These are phyloP conservation scores for Burhinus bistriatus DNA, from an alignment of 2,113 vertebrate species.

Conservation along the genomic window DNA sequence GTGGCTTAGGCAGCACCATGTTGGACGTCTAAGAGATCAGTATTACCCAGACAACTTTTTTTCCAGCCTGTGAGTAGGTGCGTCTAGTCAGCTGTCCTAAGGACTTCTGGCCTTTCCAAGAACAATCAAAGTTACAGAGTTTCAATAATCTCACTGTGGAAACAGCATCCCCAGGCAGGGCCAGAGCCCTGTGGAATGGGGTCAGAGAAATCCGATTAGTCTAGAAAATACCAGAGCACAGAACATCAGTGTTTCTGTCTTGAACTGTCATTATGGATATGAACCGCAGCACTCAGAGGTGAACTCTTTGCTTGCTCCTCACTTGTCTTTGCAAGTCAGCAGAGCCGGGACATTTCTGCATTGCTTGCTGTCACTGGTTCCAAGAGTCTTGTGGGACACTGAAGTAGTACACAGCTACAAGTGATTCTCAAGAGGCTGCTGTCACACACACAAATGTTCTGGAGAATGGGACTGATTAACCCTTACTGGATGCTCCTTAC, in stretches of 20 bases:
- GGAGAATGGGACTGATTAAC: not conserved
- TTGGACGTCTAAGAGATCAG: not conserved
- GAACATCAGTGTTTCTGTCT: not conserved
- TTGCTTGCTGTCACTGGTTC: not conserved
- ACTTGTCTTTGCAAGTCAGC: conserved; percentile 31
- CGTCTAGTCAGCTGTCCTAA: not conserved
- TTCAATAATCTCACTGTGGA: not conserved
- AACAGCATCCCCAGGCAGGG: not conserved
- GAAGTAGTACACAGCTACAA: not conserved
- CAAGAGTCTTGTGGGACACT: not conserved
- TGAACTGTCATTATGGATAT: not conserved
- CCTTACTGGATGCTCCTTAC: not conserved
- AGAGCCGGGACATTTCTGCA: not conserved
- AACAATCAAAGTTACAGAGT: not conserved
- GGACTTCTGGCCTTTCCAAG: not conserved
- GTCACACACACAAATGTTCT: not conserved
- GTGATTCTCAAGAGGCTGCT: not conserved
- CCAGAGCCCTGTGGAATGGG: not conserved
- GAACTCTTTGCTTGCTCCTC: conserved; percentile 15
- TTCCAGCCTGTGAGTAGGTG: not conserved
- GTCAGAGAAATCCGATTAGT: conserved; percentile 1
- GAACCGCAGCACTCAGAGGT: not conserved
- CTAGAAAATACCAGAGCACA: not conserved
- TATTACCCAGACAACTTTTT: not conserved
- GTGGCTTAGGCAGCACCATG: not conserved